phyloP scores from a whole-genome alignment of 2,888 invertebrate species.

The Bugulina stolonifera region DNA sequence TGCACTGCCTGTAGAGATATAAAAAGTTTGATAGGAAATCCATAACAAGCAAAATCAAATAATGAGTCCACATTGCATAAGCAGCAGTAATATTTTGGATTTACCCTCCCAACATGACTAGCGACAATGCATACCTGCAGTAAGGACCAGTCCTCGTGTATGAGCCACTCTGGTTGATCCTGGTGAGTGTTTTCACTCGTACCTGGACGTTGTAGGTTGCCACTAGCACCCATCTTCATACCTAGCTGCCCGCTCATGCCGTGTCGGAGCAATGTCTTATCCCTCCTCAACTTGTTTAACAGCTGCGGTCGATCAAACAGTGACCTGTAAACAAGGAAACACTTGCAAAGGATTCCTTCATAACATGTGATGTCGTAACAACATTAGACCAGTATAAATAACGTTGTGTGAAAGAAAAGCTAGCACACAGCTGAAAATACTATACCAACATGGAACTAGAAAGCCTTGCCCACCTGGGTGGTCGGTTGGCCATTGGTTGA shows the following conservation, averaged over 20 bases:
- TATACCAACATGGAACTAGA: too few species aligned
- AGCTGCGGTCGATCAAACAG: conserved; percentile 73
- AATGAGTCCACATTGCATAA: not conserved
- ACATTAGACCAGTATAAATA: too few species aligned
- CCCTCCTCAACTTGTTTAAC: conserved; percentile 66
- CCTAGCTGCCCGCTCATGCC: not conserved
- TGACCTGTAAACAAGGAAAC: conserved; percentile 72
- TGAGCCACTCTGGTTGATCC: conserved; percentile 77
- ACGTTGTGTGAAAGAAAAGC: too few species aligned
- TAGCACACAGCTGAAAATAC: too few species aligned
- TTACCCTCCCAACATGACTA: not conserved
- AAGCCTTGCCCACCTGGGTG: too few species aligned
- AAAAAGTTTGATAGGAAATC: conserved; percentile 16
- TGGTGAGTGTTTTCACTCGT: conserved; percentile 28
- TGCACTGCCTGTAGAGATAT: conserved; percentile 57
- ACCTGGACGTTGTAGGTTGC: conserved; percentile 29
- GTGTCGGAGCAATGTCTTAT: conserved; percentile 68
- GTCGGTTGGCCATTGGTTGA: not conserved
- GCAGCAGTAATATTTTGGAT: not conserved
- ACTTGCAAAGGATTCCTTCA: conserved; percentile 70
- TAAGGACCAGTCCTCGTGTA: conserved; percentile 83
- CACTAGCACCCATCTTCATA: conserved; percentile 23
- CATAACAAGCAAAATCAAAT: not conserved
- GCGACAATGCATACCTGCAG: conserved; percentile 61
- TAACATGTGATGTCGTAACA: too few species aligned